Evolutionary conservation across 2,888 invertebrate species (phyloP).

Genomic region (Cerastis leucographa): DNA sequence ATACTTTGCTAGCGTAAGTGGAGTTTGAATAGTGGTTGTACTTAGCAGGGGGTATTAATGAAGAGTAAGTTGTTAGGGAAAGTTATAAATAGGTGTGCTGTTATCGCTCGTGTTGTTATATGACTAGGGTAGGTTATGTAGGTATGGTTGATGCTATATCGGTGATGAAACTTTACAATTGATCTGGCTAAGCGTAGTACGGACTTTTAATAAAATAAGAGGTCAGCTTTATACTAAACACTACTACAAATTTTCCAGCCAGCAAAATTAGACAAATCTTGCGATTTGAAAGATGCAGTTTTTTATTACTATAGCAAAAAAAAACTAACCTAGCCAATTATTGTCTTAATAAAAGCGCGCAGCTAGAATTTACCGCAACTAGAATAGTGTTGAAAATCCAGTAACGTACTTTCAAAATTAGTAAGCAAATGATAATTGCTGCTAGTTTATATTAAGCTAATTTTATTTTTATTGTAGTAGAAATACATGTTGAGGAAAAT

Average conservation of each 20-base stretch:
- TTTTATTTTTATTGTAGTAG: too few relatives aligned
- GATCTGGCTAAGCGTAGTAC: neutral
- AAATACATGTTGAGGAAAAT: neutral
- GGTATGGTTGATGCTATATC: neutral
- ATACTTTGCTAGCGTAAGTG: slow-evolving; percentile 13
- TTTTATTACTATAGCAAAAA: too few relatives aligned
- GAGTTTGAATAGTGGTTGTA: slow-evolving; percentile 7
- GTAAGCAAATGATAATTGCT: neutral
- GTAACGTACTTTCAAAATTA: neutral
- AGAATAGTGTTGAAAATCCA: neutral
- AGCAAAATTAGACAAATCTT: neutral
- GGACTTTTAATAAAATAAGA: neutral
- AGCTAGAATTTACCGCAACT: neutral
- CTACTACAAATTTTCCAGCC: too few relatives aligned
- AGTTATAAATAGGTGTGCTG: neutral
- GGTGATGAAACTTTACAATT: neutral
- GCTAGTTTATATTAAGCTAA: too few relatives aligned
- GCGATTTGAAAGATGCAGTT: neutral
- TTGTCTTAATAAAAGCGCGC: neutral
- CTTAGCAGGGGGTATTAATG: neutral
- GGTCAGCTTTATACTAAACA: too few relatives aligned
- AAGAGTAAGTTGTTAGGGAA: neutral
- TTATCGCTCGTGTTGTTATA: neutral
- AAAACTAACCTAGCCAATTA: too few relatives aligned
- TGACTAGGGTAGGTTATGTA: too few relatives aligned